Evolutionary conservation across 1,140 invertebrate species (phyloP), one percentile per base, ranked within the genome.

Genomic region (Paraescarpia echinospica): DNA sequence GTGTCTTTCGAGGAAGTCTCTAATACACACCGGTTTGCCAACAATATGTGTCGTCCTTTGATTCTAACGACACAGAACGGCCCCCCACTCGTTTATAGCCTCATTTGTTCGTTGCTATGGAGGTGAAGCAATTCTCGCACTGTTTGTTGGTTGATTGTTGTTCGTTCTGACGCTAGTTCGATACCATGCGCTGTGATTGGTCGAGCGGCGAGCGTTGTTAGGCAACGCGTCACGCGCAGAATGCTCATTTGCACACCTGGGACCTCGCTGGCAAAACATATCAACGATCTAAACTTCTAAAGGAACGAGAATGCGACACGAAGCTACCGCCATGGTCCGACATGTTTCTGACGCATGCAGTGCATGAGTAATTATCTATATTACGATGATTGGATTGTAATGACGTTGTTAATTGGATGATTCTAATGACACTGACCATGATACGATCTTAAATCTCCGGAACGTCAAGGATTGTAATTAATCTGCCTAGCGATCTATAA

Each of bases 1-100:
- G n/a, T 35, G 4, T 34, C 90, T 91, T 35, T 91, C 35, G 35
- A 91, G 90, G 35, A 91, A 35, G n/a, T 91, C n/a, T 91, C 34
- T 35, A 91, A 91, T 18, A 91, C 31, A 34, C 18, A 91, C 34
- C 12, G n/a, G 4, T 35, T 31, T 91, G 34, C 35, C 34, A 91
- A 35, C 18, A 22, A 91, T n/a, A 91, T 34, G n/a, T 91, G 90
- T 27, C 2, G 22, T 8, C 14, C 1, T 27, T 27, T 77, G 59
- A 77, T 77, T 41, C 4, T 41, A 41, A 41, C 41, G 4, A 41
- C 41, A 12, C 41, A 12, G 41, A 41, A 12, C 41, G 41, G 12
- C 12, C 12, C 12, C 41, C 4, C 41, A 41, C 41, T 6, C 4
- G n/a, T n/a, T n/a, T n/a, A n/a, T n/a, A n/a, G n/a, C n/a, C n/a